Percentiles rank a stretch among this genome's conserved stretches.
These are phyloP conservation scores for Mus spretus DNA, from an alignment of 2,797 vertebrate species.

Conservation along the genomic window DNA sequence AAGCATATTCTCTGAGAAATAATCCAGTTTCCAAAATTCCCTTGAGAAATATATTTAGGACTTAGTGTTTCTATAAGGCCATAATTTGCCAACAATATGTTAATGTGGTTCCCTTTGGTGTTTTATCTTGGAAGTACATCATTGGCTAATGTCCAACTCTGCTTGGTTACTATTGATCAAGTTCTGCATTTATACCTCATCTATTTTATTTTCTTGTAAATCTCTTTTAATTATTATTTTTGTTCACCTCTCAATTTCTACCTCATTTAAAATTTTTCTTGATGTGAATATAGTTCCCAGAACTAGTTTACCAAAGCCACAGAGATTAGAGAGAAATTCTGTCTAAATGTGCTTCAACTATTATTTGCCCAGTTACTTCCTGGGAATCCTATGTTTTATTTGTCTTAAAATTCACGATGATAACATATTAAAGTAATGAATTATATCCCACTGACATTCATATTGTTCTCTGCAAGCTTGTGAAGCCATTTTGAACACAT, in stretches of 20 bases:
- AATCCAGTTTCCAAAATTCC: neutral
- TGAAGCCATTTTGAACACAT: conserved; percentile 71
- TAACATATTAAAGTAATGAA: conserved; percentile 82
- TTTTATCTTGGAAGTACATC: neutral
- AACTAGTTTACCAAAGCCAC: conserved; percentile 41
- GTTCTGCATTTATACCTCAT: neutral
- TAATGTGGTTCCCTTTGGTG: neutral
- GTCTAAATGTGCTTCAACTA: conserved; percentile 66
- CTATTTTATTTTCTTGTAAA: conserved; percentile 12
- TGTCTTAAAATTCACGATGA: conserved; percentile 80
- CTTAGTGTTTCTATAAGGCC: neutral
- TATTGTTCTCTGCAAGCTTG: conserved; percentile 72
- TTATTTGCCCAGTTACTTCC: conserved; percentile 78
- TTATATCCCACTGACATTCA: conserved; percentile 78
- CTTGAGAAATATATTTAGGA: conserved; percentile 17
- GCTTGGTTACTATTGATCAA: conserved; percentile 28
- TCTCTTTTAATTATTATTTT: conserved; percentile 46
- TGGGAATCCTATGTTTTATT: conserved; percentile 76
- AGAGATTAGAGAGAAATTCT: conserved; percentile 45
- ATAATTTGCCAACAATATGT: neutral
- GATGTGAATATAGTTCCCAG: conserved; percentile 22
- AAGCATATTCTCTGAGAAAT: neutral
- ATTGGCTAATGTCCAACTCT: neutral
- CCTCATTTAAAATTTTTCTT: neutral
- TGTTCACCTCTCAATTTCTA: conserved; percentile 13